Conservation (phyloP, 1,140 invertebrate species). For the Drosophila jambulina region DNA sequence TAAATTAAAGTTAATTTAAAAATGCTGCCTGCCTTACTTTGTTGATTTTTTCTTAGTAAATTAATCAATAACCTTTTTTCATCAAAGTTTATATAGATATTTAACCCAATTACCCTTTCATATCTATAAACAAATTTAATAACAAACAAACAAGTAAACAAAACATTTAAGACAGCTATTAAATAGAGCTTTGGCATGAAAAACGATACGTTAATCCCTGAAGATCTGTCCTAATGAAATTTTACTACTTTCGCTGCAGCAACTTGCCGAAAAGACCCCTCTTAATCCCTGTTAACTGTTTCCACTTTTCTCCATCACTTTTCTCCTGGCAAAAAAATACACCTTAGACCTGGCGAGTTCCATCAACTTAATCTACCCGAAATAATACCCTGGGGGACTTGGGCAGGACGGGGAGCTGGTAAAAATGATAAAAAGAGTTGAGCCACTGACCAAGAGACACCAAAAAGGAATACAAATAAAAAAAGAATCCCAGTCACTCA, state of each 20-base stretch:
- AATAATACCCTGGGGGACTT: conserved; percentile 60
- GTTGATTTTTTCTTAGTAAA: background rate
- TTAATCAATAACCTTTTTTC: background rate
- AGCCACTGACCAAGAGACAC: conserved; percentile 73
- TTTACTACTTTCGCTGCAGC: conserved; percentile 1
- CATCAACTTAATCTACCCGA: conserved; percentile 64
- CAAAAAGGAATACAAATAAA: conserved; percentile 13
- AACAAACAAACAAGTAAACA: background rate
- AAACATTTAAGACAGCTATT: conserved; percentile 6
- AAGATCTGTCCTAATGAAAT: conserved; percentile 16
- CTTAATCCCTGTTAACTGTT: conserved; percentile 36
- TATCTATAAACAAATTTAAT: background rate
- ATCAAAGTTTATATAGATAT: background rate
- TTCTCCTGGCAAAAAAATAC: conserved; percentile 7
- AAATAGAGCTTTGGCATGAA: conserved; percentile 2
- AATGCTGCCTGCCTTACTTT: too few relatives aligned
- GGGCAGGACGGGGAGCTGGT: conserved; percentile 31
- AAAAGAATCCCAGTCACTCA: conserved; percentile 55
- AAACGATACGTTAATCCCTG: conserved; percentile 5
- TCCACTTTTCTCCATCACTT: conserved; percentile 5
- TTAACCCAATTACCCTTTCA: background rate
- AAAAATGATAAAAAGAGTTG: conserved; percentile 80
- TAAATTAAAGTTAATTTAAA: too few relatives aligned
- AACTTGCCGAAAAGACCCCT: background rate
- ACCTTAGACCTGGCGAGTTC: conserved; percentile 26